A percentile compares a stretch with the other conserved stretches of the same genome.
Evolutionary conservation across 2,888 invertebrate species (phyloP).

Genomic region (Meiosimyza decipiens): DNA sequence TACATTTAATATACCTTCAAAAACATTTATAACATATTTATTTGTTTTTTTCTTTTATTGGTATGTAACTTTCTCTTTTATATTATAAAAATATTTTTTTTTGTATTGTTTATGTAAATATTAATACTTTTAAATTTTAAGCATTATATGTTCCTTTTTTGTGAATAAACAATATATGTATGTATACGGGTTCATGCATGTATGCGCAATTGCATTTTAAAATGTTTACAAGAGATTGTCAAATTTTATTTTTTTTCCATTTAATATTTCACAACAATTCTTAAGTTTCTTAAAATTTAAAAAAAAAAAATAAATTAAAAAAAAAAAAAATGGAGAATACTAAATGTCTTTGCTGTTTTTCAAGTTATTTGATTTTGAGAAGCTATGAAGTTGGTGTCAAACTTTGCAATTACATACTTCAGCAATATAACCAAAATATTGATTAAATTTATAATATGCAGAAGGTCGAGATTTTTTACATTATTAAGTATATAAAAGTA

Average conservation of each 20-base stretch:
- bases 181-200: not conserved
- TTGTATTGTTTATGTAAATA: slow-evolving; percentile 15
- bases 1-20: slow-evolving; percentile 4
- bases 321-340: too few species aligned
- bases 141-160: not conserved
- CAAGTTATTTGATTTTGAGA: too few species aligned
- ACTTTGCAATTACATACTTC: too few species aligned
- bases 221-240: slow-evolving; percentile 33
- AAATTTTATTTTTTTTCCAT: slow-evolving; percentile 12
- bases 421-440: too few species aligned
- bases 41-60: not conserved
- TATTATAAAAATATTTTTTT: slow-evolving; percentile 15
- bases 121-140: slow-evolving; percentile 12
- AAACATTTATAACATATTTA: slow-evolving; percentile 13
- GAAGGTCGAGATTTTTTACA: too few species aligned
- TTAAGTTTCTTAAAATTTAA: too few species aligned
- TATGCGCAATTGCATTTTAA: slow-evolving; percentile 14
- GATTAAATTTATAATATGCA: too few species aligned
- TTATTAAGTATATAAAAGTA: too few species aligned
- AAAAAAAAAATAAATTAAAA: too few species aligned
- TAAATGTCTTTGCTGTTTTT: too few species aligned
- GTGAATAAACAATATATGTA: slow-evolving; percentile 15
- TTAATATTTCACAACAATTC: not conserved
- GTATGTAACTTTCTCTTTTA: slow-evolving; percentile 13
- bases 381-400: too few species aligned